Evolutionary conservation across 1,140 invertebrate species (phyloP).

Genomic region (Theocolax elegans): DNA sequence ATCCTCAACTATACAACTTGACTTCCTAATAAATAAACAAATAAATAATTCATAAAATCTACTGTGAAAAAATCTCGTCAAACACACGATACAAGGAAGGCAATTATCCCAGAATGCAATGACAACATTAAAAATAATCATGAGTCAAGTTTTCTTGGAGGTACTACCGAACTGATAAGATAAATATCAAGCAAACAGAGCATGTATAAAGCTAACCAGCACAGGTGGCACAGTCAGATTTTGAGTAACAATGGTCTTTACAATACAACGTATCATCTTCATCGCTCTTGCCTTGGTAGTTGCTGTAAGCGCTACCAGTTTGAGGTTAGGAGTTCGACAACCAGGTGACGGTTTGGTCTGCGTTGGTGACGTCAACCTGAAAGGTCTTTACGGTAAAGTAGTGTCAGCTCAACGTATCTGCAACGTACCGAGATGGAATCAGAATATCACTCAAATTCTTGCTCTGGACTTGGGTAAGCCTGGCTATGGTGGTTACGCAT

Average conservation of each 20-base stretch:
- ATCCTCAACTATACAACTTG: too few species aligned
- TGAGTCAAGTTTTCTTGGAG: too few species aligned
- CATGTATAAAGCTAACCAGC: too few species aligned
- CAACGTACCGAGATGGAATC: not conserved
- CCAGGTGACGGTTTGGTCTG: not conserved
- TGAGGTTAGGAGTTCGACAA: not conserved
- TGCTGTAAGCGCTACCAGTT: not conserved
- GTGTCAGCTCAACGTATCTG: not conserved
- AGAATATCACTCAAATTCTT: conserved; percentile 15
- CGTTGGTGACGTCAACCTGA: not conserved
- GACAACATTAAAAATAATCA: too few species aligned
- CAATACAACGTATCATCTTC: not conserved
- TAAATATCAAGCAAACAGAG: too few species aligned
- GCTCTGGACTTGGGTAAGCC: not conserved
- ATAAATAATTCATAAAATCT: too few species aligned
- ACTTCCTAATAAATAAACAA: too few species aligned
- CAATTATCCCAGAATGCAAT: too few species aligned
- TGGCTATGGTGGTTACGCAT: conserved; percentile 13
- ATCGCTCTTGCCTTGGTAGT: not conserved
- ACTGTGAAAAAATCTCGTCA: too few species aligned
- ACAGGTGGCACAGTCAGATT: too few species aligned
- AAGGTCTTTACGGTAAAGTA: not conserved
- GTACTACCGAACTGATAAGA: too few species aligned
- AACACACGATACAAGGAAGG: too few species aligned
- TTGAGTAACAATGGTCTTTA: not conserved